These are phyloP conservation scores for Morpho helenor DNA, from an alignment of 2,888 invertebrate genomes.

Conservation along the genomic window DNA sequence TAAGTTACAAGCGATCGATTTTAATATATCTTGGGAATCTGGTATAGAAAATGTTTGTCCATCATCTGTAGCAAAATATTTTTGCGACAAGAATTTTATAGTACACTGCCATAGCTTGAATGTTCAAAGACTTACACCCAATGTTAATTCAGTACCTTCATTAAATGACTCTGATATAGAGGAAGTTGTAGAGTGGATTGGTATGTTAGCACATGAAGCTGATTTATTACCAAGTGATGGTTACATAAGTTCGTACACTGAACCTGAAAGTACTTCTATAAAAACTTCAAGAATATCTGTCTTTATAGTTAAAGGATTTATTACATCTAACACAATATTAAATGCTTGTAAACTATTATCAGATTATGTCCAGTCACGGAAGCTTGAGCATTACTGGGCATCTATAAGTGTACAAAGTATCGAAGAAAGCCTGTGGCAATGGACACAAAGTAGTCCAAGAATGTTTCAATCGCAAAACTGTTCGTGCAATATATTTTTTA, in stretches of 20 bases:
- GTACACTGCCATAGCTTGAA: constrained; percentile 41
- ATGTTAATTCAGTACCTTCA: constrained; percentile 49
- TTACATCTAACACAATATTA: constrained; percentile 43
- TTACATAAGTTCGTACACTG: constrained; percentile 57
- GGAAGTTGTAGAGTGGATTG: constrained; percentile 67
- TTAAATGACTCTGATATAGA: constrained; percentile 49
- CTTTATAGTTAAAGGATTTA: constrained; percentile 51
- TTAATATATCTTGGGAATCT: constrained; percentile 57
- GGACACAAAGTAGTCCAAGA: constrained; percentile 42
- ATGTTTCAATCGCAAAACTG: constrained; percentile 61
- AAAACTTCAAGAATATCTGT: constrained; percentile 52
- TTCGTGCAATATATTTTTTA: constrained; percentile 56
- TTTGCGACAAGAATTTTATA: constrained; percentile 44
- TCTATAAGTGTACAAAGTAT: constrained; percentile 56
- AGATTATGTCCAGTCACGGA: constrained; percentile 44
- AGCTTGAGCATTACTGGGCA: constrained; percentile 53
- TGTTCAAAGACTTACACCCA: constrained; percentile 40
- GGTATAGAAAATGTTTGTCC: constrained; percentile 53
- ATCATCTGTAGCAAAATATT: constrained; percentile 67
- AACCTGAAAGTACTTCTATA: constrained; percentile 50
- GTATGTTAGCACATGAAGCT: constrained; percentile 50
- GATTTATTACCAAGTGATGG: constrained; percentile 44
- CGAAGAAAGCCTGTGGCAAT: constrained; percentile 57
- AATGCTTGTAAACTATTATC: constrained; percentile 41
- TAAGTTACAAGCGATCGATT: constrained; percentile 51